A percentile compares a stretch with the other conserved stretches of the same genome.
Conservation (phyloP, 1,140 invertebrate species). For the Mactra quadrangularis region DNA sequence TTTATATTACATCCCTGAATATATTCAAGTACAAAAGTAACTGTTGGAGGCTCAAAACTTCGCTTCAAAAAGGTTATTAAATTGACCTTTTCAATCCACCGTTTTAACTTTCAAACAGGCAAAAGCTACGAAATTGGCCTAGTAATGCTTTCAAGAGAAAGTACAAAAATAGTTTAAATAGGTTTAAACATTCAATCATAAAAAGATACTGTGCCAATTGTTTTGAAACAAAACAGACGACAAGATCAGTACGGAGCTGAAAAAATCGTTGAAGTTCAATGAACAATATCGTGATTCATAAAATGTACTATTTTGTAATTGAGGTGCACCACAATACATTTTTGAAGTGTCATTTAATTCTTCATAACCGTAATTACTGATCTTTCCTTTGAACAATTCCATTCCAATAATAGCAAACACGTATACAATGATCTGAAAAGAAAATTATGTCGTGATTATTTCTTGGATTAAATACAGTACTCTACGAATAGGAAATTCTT, state of each 20-base stretch:
- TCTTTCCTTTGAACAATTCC: slow-evolving; percentile 83
- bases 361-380: slow-evolving; percentile 68
- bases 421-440: slow-evolving; percentile 58
- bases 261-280: slow-evolving; percentile 53
- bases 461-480: no score
- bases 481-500: no score
- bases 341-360: slow-evolving; percentile 6
- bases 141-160: no score
- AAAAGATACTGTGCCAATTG: slow-evolving; percentile 62
- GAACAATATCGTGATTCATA: slow-evolving; percentile 34
- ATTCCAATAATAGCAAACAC: slow-evolving; percentile 82
- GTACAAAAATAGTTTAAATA: no score
- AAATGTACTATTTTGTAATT: slow-evolving; percentile 28
- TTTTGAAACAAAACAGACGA: slow-evolving; percentile 42
- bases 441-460: no score
- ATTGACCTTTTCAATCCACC: no score
- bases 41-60: no score
- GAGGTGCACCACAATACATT: slow-evolving; percentile 42
- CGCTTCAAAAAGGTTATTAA: no score
- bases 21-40: no score
- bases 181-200: not conserved
- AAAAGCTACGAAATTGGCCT: no score
- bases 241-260: slow-evolving; percentile 36
- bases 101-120: no score
- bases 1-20: no score